phyloP scores from a whole-genome alignment of 2,888 invertebrate species.

The Lissocephala sabroskyi region DNA sequence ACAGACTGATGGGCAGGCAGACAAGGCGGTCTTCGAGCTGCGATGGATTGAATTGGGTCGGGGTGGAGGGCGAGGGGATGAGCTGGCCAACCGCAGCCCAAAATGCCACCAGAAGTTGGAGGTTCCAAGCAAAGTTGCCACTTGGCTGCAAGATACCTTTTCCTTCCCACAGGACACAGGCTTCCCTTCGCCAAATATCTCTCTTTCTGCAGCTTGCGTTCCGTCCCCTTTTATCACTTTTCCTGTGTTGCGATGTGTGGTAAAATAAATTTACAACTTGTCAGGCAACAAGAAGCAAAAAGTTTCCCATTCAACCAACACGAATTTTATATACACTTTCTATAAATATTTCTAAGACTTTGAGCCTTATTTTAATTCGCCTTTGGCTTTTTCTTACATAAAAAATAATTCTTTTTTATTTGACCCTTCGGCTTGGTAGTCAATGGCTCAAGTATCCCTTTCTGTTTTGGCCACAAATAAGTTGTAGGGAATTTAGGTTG shows the following conservation, averaged over 20 bases:
- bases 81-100: conserved; percentile 6
- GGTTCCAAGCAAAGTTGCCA: conserved; percentile 33
- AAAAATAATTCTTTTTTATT: too few species aligned
- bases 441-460: too few species aligned
- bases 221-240: neutral
- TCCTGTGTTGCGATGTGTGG: conserved; percentile 30
- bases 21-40: too few species aligned
- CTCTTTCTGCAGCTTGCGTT: conserved; percentile 7
- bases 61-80: neutral
- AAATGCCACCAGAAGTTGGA: conserved; percentile 13
- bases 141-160: conserved; percentile 12
- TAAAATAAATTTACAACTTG: conserved; percentile 39
- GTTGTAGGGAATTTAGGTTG: too few species aligned
- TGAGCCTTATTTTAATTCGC: too few species aligned
- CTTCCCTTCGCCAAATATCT: conserved; percentile 7
- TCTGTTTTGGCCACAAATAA: too few species aligned
- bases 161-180: conserved; percentile 8
- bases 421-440: too few species aligned
- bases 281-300: conserved; percentile 9
- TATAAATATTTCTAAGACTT: too few species aligned
- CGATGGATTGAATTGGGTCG: too few species aligned
- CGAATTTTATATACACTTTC: too few species aligned
- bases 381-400: too few species aligned
- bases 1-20: conserved; percentile 19
- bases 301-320: too few species aligned